Evolutionary conservation across 2,888 invertebrate species (phyloP).

Genomic region (Aricia artaxerxes): DNA sequence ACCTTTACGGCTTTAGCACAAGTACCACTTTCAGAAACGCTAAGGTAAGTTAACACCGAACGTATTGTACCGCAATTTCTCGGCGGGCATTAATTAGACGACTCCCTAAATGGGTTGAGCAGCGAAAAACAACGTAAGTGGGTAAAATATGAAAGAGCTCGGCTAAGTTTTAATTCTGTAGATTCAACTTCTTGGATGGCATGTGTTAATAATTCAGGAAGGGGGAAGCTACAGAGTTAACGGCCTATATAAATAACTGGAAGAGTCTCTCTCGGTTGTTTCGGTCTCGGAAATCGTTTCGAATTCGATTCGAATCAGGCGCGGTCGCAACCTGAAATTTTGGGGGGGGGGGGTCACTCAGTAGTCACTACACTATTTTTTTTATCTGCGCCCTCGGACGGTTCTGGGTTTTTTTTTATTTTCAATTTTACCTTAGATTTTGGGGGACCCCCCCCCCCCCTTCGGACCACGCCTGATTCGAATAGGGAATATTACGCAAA

Average conservation of each 20-base stretch:
- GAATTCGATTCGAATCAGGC: background rate
- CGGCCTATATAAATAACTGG: conserved; percentile 28
- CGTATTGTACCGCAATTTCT: conserved; percentile 33
- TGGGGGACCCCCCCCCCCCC: too few species aligned
- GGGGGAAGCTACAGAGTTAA: conserved; percentile 53
- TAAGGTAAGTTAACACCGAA: background rate
- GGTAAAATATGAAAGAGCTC: conserved; percentile 69
- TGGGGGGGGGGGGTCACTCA: too few species aligned
- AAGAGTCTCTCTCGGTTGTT: conserved; percentile 2
- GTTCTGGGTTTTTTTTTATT: too few species aligned
- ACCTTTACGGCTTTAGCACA: background rate
- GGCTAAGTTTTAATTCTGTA: conserved; percentile 73
- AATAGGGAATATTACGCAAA: too few species aligned
- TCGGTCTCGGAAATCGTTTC: background rate
- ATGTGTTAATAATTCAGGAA: conserved; percentile 69
- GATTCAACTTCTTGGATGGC: conserved; percentile 73
- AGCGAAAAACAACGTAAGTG: conserved; percentile 50
- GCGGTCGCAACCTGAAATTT: too few species aligned
- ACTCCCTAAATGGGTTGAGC: conserved; percentile 45
- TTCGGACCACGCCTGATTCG: background rate
- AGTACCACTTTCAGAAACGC: background rate
- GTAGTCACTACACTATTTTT: too few species aligned
- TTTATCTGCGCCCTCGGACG: too few species aligned
- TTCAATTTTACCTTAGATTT: too few species aligned
- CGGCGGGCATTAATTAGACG: conserved; percentile 45